Conservation (phyloP, 2,888 invertebrate genomes). For the Morpho achilles region DNA sequence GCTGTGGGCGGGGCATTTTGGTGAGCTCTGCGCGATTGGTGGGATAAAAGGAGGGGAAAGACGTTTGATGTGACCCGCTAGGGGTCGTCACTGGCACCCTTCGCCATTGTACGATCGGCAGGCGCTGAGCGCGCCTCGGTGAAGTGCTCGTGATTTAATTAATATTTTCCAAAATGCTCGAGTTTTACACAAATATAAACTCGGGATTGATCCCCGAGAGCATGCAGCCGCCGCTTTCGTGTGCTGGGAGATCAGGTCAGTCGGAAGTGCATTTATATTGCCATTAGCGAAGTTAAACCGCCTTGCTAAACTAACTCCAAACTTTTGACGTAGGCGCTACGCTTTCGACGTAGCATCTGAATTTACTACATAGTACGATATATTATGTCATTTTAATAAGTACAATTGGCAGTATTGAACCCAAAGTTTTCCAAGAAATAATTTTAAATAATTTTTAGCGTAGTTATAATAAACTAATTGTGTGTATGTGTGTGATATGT, state of each 20-base stretch:
- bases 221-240: conserved; percentile 78
- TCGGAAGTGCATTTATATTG: conserved; percentile 14
- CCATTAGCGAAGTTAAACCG: conserved; percentile 20
- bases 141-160: conserved; percentile 34
- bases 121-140: conserved; percentile 41
- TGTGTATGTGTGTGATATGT: too few species aligned
- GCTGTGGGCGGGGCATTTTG: conserved; percentile 50
- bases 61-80: conserved; percentile 33
- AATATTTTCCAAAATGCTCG: conserved; percentile 79
- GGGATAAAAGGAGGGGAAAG: conserved; percentile 40
- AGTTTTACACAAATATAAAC: conserved; percentile 83
- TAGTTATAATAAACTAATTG: too few species aligned
- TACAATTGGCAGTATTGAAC: too few species aligned
- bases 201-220: conserved; percentile 80
- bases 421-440: too few species aligned
- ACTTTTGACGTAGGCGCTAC: too few species aligned
- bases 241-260: conserved; percentile 83
- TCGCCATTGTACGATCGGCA: conserved; percentile 49
- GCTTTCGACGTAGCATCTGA: too few species aligned
- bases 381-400: too few species aligned
- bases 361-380: too few species aligned
- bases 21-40: conserved; percentile 46
- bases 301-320: too few species aligned
- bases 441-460: too few species aligned
- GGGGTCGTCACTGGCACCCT: conserved; percentile 28